A percentile compares a stretch with the other conserved stretches of the same genome.
These are phyloP conservation scores for Donacobius atricapilla DNA, from an alignment of 2,113 vertebrate genomes.

Conservation along the genomic window DNA sequence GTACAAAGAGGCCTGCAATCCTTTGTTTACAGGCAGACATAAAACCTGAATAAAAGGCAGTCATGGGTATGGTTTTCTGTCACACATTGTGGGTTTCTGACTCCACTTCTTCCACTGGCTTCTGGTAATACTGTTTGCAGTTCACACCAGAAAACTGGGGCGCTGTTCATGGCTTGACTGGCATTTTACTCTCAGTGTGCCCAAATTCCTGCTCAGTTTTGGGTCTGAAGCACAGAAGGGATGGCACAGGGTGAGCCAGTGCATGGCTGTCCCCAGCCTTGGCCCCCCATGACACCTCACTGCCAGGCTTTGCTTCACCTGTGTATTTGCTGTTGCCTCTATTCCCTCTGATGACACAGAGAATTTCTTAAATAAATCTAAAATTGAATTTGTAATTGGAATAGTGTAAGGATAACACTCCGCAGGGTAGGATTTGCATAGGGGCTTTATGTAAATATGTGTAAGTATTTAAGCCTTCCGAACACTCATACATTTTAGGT, in stretches of 20 bases:
- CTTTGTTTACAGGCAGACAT: neutral
- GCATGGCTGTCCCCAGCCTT: neutral
- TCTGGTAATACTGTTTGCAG: neutral
- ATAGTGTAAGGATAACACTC: neutral
- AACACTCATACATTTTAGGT: neutral
- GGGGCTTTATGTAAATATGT: constrained; percentile 8
- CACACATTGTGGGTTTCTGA: accelerated
- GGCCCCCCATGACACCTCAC: neutral
- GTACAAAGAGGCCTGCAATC: neutral
- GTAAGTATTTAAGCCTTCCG: constrained; percentile 4
- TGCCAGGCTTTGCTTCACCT: neutral
- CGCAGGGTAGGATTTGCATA: neutral
- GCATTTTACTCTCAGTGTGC: neutral
- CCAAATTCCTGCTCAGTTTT: neutral
- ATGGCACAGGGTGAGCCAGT: neutral
- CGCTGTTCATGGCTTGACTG: neutral
- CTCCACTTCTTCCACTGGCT: neutral
- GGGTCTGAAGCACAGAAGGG: neutral
- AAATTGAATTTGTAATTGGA: neutral
- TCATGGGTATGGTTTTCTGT: neutral
- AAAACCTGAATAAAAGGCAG: neutral
- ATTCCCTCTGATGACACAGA: neutral
- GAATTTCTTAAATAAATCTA: neutral
- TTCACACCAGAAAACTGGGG: neutral
- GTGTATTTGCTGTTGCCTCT: neutral